A percentile compares a stretch with the other conserved stretches of the same genome.
phyloP scores from a whole-genome alignment of 2,797 vertebrate genomes.

The Melanotaenia boesemani region DNA sequence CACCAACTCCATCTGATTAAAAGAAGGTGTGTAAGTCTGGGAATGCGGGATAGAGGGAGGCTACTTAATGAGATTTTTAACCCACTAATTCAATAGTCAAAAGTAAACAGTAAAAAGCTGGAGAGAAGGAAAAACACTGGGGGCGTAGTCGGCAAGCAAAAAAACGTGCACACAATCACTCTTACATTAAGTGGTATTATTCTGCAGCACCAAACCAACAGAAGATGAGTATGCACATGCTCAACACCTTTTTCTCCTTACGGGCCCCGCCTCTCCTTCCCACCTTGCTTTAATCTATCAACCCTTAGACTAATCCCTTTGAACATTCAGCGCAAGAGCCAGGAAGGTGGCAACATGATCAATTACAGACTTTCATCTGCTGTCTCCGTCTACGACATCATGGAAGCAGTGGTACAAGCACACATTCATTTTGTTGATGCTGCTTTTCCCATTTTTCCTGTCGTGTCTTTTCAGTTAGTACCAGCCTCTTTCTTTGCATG shows the following conservation, averaged over 20 bases:
- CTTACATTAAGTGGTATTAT: conserved; percentile 71
- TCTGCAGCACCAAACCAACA: conserved; percentile 56
- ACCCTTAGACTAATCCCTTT: conserved; percentile 78
- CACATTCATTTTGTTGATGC: conserved; percentile 66
- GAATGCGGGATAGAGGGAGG: conserved; percentile 54
- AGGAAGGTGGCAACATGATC: conserved; percentile 74
- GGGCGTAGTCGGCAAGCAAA: conserved; percentile 51
- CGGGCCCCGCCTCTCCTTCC: conserved; percentile 62
- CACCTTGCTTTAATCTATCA: conserved; percentile 81
- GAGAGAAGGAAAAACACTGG: conserved; percentile 48
- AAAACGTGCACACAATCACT: conserved; percentile 69
- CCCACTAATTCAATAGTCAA: conserved; percentile 80
- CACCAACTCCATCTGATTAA: conserved; percentile 74
- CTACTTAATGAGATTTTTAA: conserved; percentile 80
- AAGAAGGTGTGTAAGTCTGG: conserved; percentile 66
- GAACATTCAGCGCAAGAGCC: conserved; percentile 78
- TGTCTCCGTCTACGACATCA: conserved; percentile 61
- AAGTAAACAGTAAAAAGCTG: conserved; percentile 73
- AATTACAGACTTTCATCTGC: conserved; percentile 78
- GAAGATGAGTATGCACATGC: conserved; percentile 67
- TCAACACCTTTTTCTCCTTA: conserved; percentile 61
- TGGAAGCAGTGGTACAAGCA: conserved; percentile 67
- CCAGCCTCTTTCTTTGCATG: conserved; percentile 33
- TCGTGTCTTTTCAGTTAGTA: conserved; percentile 49
- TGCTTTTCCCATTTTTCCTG: conserved; percentile 42